phyloP scores from a whole-genome alignment of 2,888 invertebrate species.

The Phengaris alcon region DNA sequence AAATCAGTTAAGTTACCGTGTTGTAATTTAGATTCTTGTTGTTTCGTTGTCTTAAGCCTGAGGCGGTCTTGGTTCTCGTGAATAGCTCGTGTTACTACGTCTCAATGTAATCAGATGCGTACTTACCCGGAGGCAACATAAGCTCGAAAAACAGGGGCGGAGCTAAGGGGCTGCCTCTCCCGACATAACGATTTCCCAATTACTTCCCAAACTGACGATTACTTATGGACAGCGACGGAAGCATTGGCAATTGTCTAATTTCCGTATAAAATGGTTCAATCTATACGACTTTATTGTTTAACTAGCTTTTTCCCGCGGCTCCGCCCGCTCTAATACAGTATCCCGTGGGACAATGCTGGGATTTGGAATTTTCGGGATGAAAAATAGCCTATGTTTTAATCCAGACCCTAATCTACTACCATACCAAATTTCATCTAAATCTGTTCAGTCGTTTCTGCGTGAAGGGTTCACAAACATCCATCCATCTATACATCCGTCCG shows the following conservation, averaged over 20 bases:
- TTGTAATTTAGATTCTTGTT: background rate
- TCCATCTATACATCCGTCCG: too few relatives aligned
- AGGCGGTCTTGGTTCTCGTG: background rate
- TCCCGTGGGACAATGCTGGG: too few relatives aligned
- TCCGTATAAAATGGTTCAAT: background rate
- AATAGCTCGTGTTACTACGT: constrained; percentile 1
- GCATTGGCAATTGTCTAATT: background rate
- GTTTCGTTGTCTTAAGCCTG: background rate
- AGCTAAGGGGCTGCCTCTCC: background rate
- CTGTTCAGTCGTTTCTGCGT: too few relatives aligned
- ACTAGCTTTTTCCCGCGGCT: too few relatives aligned
- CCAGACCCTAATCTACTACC: too few relatives aligned
- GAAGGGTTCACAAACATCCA: too few relatives aligned
- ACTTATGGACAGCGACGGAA: background rate
- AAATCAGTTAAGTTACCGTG: background rate
- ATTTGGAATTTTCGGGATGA: too few relatives aligned
- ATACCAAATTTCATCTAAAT: too few relatives aligned
- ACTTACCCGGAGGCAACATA: background rate
- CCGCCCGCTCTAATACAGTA: too few relatives aligned
- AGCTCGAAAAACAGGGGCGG: background rate
- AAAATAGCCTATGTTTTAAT: too few relatives aligned
- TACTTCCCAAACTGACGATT: background rate
- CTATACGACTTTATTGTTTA: too few relatives aligned
- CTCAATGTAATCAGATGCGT: constrained; percentile 1
- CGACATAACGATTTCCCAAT: background rate